Evolutionary conservation across 2,113 vertebrate species (phyloP).

Genomic region (Anguilla japonica): DNA sequence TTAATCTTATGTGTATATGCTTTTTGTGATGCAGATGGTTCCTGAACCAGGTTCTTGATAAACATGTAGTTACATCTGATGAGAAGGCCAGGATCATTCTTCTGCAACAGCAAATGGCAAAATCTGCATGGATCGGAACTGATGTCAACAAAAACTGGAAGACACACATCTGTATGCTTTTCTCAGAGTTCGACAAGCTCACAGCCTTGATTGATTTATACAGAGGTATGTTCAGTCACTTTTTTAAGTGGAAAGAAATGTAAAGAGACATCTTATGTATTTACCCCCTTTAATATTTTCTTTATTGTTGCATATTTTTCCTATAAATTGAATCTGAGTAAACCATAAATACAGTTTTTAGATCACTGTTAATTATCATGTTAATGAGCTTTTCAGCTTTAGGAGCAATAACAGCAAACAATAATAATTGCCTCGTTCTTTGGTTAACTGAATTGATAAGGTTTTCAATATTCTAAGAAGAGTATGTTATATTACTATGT

Average conservation of each 20-base stretch:
- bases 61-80: conserved; percentile 24
- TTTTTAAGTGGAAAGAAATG: conserved; percentile 7
- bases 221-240: conserved; percentile 15
- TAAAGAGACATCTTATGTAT: conserved; percentile 10
- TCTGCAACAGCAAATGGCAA: conserved; percentile 27
- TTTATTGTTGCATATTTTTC: conserved; percentile 10
- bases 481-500: conserved; percentile 16
- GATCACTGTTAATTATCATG: conserved; percentile 16
- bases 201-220: conserved; percentile 18
- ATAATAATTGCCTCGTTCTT: no score
- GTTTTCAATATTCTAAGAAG: conserved; percentile 2
- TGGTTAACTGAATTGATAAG: neutral
- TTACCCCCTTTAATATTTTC: conserved; percentile 14
- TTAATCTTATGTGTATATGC: neutral
- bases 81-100: conserved; percentile 21
- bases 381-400: no score
- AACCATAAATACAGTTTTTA: conserved; percentile 18
- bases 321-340: conserved; percentile 11
- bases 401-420: no score
- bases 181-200: conserved; percentile 15
- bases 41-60: conserved; percentile 5
- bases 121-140: neutral
- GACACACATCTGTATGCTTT: conserved; percentile 20
- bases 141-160: conserved; percentile 24
- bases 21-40: conserved; percentile 6